These are phyloP conservation scores for Nesidiocoris tenuis DNA, from an alignment of 2,888 invertebrate genomes.

Conservation along the genomic window DNA sequence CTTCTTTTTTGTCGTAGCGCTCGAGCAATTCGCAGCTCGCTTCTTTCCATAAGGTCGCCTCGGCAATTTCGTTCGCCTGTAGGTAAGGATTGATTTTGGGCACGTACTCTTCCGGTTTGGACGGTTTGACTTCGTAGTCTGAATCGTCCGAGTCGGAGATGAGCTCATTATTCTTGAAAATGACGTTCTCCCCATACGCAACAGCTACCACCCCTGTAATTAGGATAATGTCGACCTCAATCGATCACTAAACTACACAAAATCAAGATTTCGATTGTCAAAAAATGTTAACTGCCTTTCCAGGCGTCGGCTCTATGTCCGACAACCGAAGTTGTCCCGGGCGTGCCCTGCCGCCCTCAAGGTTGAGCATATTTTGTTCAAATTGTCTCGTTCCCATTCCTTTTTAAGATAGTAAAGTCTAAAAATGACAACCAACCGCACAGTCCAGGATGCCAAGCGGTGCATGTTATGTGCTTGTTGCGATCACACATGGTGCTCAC, in stretches of 20 bases:
- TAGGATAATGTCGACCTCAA: no score
- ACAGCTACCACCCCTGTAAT: slow-evolving; percentile 49
- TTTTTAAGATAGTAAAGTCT: no score
- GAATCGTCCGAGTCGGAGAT: slow-evolving; percentile 48
- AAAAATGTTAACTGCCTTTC: no score
- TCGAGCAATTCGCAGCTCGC: slow-evolving; percentile 10
- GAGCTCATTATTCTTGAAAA: slow-evolving; percentile 43
- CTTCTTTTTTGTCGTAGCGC: slow-evolving; percentile 26
- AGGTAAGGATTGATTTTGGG: slow-evolving; percentile 24
- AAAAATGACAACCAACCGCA: no score
- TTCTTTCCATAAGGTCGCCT: slow-evolving; percentile 29
- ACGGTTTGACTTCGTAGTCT: slow-evolving; percentile 41
- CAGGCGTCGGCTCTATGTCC: no score
- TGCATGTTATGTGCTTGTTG: slow-evolving; percentile 52
- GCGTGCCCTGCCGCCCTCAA: no score
- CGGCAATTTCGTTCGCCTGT: slow-evolving; percentile 21
- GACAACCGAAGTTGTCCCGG: no score
- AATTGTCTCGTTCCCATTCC: no score
- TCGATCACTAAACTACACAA: no score
- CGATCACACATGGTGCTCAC: slow-evolving; percentile 51
- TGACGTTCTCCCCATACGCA: slow-evolving; percentile 48
- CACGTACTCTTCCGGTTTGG: slow-evolving; percentile 14
- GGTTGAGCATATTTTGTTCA: no score
- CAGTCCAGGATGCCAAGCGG: slow-evolving; percentile 53
- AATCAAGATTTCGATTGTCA: no score